Conservation (phyloP, 2,797 vertebrate genomes). For the Oryzias sinensis region DNA sequence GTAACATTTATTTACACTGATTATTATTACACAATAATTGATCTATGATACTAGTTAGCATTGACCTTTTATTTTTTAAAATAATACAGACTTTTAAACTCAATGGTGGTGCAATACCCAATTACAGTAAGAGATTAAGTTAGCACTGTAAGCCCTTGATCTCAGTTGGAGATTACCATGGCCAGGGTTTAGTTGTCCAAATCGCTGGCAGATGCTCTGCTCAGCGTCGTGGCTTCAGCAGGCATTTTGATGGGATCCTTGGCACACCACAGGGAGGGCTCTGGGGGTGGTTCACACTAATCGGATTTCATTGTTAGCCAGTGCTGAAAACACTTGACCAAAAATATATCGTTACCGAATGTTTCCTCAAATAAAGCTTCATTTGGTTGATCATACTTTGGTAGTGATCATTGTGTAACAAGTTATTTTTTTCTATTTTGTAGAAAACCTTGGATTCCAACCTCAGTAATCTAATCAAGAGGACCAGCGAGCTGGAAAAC, state of each 20-base stretch:
- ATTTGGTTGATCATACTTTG: conserved; percentile 12
- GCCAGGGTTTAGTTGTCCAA: conserved; percentile 68
- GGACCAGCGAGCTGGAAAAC: conserved; percentile 97
- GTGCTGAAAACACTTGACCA: conserved; percentile 24
- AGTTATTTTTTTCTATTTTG: conserved; percentile 59
- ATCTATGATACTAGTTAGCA: background rate
- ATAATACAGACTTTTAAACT: conserved; percentile 1
- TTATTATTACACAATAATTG: no score
- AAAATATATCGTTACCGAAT: conserved; percentile 26
- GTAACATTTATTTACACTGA: no score
- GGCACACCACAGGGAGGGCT: conserved; percentile 40
- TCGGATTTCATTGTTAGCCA: conserved; percentile 40
- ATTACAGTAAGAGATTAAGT: conserved; percentile 61
- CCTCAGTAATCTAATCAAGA: conserved; percentile 96
- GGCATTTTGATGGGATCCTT: conserved; percentile 59
- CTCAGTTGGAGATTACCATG: conserved; percentile 70
- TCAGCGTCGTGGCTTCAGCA: conserved; percentile 62
- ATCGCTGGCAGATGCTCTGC: conserved; percentile 71
- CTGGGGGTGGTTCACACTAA: conserved; percentile 30
- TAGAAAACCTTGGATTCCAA: conserved; percentile 97
- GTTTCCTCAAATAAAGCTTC: conserved; percentile 16
- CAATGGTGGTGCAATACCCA: conserved; percentile 23
- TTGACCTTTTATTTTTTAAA: conserved; percentile 20
- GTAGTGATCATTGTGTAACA: conserved; percentile 29
- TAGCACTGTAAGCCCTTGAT: conserved; percentile 68